A percentile compares a stretch with the other conserved stretches of the same genome.
Evolutionary conservation across 1,140 invertebrate species (phyloP).

Genomic region (Hypothenemus hampei): DNA sequence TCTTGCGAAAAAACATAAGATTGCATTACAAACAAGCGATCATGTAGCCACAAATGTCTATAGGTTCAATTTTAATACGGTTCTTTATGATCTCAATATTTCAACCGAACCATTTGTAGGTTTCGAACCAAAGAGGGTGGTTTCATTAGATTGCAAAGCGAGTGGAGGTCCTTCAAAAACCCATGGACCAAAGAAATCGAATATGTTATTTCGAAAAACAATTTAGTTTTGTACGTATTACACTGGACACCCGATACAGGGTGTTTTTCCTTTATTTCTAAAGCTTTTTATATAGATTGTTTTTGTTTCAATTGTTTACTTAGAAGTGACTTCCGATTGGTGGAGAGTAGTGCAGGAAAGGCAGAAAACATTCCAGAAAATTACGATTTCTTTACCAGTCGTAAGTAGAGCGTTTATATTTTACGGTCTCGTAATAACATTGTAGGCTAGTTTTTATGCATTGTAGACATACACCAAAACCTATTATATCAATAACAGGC

Average conservation of each 20-base stretch:
- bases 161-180: slow-evolving; percentile 84
- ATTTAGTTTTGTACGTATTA: slow-evolving; percentile 58
- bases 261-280: background rate
- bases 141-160: slow-evolving; percentile 70
- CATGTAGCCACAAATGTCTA: slow-evolving; percentile 67
- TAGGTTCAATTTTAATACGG: slow-evolving; percentile 41
- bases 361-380: slow-evolving; percentile 50
- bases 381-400: slow-evolving; percentile 57
- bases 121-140: slow-evolving; percentile 74
- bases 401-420: slow-evolving; percentile 44
- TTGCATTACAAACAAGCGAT: slow-evolving; percentile 63
- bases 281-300: background rate
- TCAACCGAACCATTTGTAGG: slow-evolving; percentile 37
- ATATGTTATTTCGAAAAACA: slow-evolving; percentile 81
- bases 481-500: no score
- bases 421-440: no score
- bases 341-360: slow-evolving; percentile 50
- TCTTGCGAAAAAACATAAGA: slow-evolving; percentile 80
- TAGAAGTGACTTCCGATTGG: slow-evolving; percentile 50
- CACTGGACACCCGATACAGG: background rate
- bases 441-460: no score
- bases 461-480: no score
- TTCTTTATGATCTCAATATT: background rate
- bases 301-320: slow-evolving; percentile 29
- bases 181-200: slow-evolving; percentile 92